These are phyloP conservation scores for Himalopsyche tibetana DNA, from an alignment of 2,888 invertebrate species.

Conservation along the genomic window DNA sequence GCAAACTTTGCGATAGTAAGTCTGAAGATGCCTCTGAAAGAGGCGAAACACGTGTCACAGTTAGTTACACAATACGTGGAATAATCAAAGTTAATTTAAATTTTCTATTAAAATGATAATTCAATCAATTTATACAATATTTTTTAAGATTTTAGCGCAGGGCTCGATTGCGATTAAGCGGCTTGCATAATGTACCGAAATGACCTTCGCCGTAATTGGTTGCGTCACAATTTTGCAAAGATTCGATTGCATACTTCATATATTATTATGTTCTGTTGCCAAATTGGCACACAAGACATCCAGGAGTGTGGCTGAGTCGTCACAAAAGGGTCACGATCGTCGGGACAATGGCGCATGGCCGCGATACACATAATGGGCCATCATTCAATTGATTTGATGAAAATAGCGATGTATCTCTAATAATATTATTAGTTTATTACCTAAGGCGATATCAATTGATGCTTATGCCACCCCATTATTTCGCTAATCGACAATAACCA, in stretches of 20 bases:
- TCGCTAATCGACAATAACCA: slow-evolving; percentile 54
- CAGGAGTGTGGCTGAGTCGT: slow-evolving; percentile 1
- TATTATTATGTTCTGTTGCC: slow-evolving; percentile 22
- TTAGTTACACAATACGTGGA: too few species aligned
- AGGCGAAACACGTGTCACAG: too few species aligned
- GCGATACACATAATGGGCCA: slow-evolving; percentile 56
- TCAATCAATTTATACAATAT: too few species aligned
- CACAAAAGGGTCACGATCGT: slow-evolving; percentile 26
- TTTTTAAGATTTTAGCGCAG: too few species aligned
- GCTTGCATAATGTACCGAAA: slow-evolving; percentile 1
- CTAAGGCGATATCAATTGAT: slow-evolving; percentile 58
- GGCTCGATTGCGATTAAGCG: neutral
- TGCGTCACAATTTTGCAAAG: slow-evolving; percentile 1
- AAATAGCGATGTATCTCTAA: slow-evolving; percentile 62
- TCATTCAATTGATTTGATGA: slow-evolving; percentile 65
- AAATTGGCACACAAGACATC: slow-evolving; percentile 27
- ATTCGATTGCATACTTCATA: slow-evolving; percentile 21
- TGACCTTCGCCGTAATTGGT: neutral
- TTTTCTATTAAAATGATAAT: too few species aligned
- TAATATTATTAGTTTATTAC: slow-evolving; percentile 57
- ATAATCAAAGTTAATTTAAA: too few species aligned
- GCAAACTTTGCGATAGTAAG: too few species aligned
- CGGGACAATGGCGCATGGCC: slow-evolving; percentile 20
- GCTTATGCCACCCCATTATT: slow-evolving; percentile 57
- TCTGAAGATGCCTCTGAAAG: too few species aligned